Conservation (phyloP, 2,797 vertebrate species). For the Gymnopithys bicolor region DNA sequence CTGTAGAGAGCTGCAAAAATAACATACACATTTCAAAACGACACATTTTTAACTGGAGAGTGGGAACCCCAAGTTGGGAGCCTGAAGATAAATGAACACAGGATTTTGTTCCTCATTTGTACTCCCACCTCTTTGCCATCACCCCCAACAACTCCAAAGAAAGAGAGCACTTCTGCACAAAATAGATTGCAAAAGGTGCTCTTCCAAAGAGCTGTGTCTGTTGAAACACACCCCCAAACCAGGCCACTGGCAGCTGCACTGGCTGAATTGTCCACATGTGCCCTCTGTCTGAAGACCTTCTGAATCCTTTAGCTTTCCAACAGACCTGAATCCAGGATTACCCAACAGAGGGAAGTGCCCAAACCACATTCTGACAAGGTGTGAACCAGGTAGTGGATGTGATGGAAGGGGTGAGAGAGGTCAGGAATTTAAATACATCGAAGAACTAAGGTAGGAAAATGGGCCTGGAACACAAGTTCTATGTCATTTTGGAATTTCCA, state of each 20-base stretch:
- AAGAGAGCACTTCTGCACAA: not conserved
- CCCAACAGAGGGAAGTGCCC: not conserved
- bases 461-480: not conserved
- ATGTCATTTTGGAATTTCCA: slow-evolving; percentile 8
- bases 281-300: not conserved
- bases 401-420: not conserved
- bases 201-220: not conserved
- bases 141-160: not conserved
- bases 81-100: not conserved
- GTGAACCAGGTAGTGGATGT: not conserved
- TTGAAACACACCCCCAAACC: not conserved
- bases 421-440: not conserved
- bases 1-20: not conserved
- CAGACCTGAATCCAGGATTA: not conserved
- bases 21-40: not conserved
- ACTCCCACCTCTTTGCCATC: not conserved
- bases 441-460: not conserved
- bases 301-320: not conserved
- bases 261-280: not conserved
- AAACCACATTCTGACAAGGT: not conserved
- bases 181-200: not conserved
- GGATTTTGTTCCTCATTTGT: not conserved
- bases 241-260: not conserved
- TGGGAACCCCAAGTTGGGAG: not conserved
- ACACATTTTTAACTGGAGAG: not conserved